A percentile compares a stretch with the other conserved stretches of the same genome.
Evolutionary conservation across 2,797 vertebrate species (phyloP).

Genomic region (Darevskia mixta): DNA sequence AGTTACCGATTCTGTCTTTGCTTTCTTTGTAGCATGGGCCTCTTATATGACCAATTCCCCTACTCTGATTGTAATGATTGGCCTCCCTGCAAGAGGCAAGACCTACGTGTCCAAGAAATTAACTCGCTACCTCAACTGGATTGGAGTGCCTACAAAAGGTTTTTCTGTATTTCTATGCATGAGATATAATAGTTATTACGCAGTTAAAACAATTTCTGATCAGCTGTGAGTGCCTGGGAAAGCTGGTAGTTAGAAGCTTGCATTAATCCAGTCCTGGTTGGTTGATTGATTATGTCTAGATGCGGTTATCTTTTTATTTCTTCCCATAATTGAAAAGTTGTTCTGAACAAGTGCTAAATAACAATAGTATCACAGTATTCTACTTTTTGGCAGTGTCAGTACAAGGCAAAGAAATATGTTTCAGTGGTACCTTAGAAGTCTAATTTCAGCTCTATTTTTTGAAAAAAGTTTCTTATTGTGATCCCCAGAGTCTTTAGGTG

Average conservation of each 20-base stretch:
- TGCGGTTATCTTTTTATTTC: background rate
- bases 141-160: slow-evolving; percentile 98
- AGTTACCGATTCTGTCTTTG: background rate
- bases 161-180: background rate
- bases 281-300: background rate
- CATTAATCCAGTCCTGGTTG: background rate
- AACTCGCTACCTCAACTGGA: slow-evolving; percentile 98
- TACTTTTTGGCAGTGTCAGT: background rate
- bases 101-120: slow-evolving; percentile 98
- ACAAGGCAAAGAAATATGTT: background rate
- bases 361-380: too few relatives aligned
- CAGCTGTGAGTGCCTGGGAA: background rate
- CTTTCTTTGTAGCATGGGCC: slow-evolving; percentile 87
- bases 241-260: background rate
- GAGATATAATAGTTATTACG: background rate
- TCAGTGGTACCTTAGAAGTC: background rate
- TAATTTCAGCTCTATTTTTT: background rate
- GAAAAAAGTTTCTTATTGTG: background rate
- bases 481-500: background rate
- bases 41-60: slow-evolving; percentile 98
- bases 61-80: slow-evolving; percentile 96
- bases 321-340: background rate
- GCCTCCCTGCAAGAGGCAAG: slow-evolving; percentile 93
- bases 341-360: background rate
- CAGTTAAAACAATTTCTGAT: background rate